phyloP scores from a whole-genome alignment of 2,888 invertebrate genomes.

The Panorpa germanica region DNA sequence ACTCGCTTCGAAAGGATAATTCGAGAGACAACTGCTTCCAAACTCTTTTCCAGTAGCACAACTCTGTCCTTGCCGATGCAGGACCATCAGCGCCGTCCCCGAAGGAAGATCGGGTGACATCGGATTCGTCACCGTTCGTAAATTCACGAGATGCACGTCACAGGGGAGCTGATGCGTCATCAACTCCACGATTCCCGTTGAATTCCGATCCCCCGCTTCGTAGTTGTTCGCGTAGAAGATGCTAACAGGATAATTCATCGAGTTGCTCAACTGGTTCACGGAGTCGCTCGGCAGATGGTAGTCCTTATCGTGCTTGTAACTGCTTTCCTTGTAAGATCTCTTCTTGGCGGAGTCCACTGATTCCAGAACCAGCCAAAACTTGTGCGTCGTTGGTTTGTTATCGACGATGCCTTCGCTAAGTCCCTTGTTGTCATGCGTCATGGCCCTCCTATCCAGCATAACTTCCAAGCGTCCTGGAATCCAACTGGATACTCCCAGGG shows the following conservation, averaged over 20 bases:
- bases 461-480: slow-evolving; percentile 83
- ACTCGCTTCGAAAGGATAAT: no score
- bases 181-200: slow-evolving; percentile 29
- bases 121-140: slow-evolving; percentile 64
- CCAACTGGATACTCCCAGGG: slow-evolving; percentile 79
- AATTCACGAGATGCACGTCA: slow-evolving; percentile 58
- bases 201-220: slow-evolving; percentile 31
- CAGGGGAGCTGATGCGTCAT: slow-evolving; percentile 43
- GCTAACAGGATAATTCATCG: slow-evolving; percentile 62
- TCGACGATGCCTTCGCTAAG: slow-evolving; percentile 92
- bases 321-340: slow-evolving; percentile 15
- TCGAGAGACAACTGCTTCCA: no score
- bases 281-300: slow-evolving; percentile 43
- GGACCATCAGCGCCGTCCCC: slow-evolving; percentile 49
- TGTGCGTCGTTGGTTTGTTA: slow-evolving; percentile 61
- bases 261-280: slow-evolving; percentile 54
- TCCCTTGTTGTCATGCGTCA: slow-evolving; percentile 90
- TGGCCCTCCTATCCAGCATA: slow-evolving; percentile 82
- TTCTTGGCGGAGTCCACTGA: slow-evolving; percentile 21
- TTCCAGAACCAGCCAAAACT: slow-evolving; percentile 77
- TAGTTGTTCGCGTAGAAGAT: slow-evolving; percentile 55
- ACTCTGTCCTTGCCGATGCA: slow-evolving; percentile 61
- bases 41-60: slow-evolving; percentile 36
- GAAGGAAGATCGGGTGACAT: slow-evolving; percentile 63
- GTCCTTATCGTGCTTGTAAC: slow-evolving; percentile 12